phyloP scores from a whole-genome alignment of 2,113 vertebrate species.

The Suncus etruscus region DNA sequence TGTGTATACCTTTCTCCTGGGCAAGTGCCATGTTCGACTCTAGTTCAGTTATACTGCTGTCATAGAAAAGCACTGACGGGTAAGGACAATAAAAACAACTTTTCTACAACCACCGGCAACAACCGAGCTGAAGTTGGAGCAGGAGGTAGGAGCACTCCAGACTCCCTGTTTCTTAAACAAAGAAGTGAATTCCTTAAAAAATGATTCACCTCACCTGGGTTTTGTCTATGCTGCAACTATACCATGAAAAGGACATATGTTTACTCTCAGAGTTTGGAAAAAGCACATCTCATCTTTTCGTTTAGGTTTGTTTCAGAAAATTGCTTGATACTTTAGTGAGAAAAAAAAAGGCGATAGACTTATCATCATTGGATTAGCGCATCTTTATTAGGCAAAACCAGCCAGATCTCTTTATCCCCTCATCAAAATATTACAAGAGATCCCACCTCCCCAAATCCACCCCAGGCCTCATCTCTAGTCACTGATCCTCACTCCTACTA shows the following conservation, averaged over 20 bases:
- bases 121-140: neutral
- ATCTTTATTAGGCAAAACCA: neutral
- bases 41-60: conserved; percentile 82
- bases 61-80: conserved; percentile 67
- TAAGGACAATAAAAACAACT: conserved; percentile 63
- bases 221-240: neutral
- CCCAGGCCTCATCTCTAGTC: neutral
- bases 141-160: neutral
- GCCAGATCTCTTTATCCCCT: neutral
- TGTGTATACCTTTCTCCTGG: conserved; percentile 85
- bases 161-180: neutral
- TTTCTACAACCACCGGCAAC: conserved; percentile 71
- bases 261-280: neutral
- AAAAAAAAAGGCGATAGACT: neutral
- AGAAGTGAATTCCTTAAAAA: neutral
- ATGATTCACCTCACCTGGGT: neutral
- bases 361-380: neutral
- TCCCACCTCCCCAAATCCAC: neutral
- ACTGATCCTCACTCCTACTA: neutral
- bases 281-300: neutral
- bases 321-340: neutral
- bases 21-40: conserved; percentile 87
- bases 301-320: conserved; percentile 11
- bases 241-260: neutral
- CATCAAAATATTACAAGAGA: neutral